Base-by-base conservation (phyloP, 1,140 invertebrate species). In the Theocolax elegans region DNA sequence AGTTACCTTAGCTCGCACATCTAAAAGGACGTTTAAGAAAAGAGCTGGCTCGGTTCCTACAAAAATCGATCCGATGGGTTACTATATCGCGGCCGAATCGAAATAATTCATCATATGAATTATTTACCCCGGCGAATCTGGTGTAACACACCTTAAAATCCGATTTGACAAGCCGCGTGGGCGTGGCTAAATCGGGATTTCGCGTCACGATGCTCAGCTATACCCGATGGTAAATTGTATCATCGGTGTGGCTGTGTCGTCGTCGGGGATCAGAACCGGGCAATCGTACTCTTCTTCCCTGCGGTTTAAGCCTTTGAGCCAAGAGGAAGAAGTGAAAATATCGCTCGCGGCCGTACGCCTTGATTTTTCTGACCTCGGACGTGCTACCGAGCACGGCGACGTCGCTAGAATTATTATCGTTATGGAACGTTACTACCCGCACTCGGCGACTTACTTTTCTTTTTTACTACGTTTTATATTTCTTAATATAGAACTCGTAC, bases 91-190 rank as follows among this genome's bases (percentile, higher is more conserved):
- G 72, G 56, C 62, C 67, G 51, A 44, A 73, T 54, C 6, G 72
- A 80, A 80, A 80, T 80, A 78, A 80, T 80, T 80, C 73, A 80
- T 76, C 56, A 15, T 48, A 72, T 79, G 74, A 80, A 80, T 80
- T 77, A 80, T 80, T 80, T 77, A 78, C 66, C 21, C 49, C 10
- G 31, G 67, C 40, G 40, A 56, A 60, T 67, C 53, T 56, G 27
- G 67, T 21, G 67, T 54, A 63, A 38, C 58, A 63, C 60, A 73
- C 73, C 71, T 78, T 77, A 76, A 78, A 77, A 77, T 76, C 76
- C 75, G 70, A 74, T 78, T 76, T 75, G 71, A 74, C 74, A 69
- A 53, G 42, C 35, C 46, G 10, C 21, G 49, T 42, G 19, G n/a
- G 42, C 35, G 35, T 0, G 0, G 58, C 40, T 60, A 60, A 60